Evolutionary conservation across 1,140 invertebrate species (phyloP), one percentile per base, ranked within the genome.

Genomic region (Eupristina koningsbergeri): DNA sequence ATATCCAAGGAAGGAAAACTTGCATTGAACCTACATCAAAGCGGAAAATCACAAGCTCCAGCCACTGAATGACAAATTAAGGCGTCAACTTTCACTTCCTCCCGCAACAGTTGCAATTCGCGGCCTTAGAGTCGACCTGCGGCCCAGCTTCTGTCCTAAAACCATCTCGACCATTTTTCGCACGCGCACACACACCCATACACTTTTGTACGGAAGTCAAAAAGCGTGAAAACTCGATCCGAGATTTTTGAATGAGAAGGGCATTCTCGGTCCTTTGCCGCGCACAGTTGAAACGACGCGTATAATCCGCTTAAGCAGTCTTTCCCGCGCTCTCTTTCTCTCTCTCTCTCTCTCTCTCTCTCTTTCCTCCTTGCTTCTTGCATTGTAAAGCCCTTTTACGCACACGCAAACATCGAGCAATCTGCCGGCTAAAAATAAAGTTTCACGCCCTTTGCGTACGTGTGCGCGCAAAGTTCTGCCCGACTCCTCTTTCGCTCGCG

Each of bases 261-360:
- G 26, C 76, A 58, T 50, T 76, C 19, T 76, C 31, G 50, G 22
- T 76, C 34, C 34, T 34, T 58, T 39, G 31, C 50, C 19, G 71
- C 89, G 89, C 88, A 88, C 89, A 87, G 13, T 63, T 86, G 79
- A 86, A 84, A 86, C 86, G 87, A 87, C 89, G 89, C 87, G 89
- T 89, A 88, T 92, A 92, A 92, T 91, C 91, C 88, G 89, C 91
- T 92, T 92, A 91, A 86, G 87, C 88, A 89, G 89, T 85, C 86
- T 71, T 41, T 71, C 36, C 8, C 67, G 39, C 22, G 34, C 36
- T 41, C 15, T 5, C 36, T 71, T 19, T 50, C 63, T 69, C 31
- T 50, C 22, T 73, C 50, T 71, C 47, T 64, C 71, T 81, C 79
- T 15, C 67, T 80, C 47, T 15, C 67, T 80, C 47, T 22, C 67